These are phyloP conservation scores for Apus apus DNA, from an alignment of 2,113 vertebrate species.

Conservation along the genomic window DNA sequence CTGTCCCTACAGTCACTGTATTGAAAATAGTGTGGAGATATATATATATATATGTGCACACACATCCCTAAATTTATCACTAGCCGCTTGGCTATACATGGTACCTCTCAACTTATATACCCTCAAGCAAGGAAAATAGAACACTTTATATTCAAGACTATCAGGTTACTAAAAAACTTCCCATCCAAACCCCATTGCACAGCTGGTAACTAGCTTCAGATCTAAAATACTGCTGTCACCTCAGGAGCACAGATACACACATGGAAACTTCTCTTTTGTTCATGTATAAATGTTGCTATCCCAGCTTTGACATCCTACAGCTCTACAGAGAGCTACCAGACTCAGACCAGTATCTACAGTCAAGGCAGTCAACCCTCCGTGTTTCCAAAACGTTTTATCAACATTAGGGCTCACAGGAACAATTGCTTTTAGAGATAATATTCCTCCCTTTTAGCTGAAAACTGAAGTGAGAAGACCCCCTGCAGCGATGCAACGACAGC, in stretches of 20 bases:
- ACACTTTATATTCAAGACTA: not conserved
- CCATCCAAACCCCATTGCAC: not conserved
- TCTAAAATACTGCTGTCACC: not conserved
- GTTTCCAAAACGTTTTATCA: no score
- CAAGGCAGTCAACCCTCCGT: not conserved
- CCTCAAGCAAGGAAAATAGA: not conserved
- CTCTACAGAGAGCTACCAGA: not conserved
- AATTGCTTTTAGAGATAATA: fast-evolving
- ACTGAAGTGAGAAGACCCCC: fast-evolving
- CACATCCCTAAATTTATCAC: not conserved
- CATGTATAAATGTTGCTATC: not conserved
- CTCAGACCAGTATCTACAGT: no score
- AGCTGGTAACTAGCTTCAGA: constrained; percentile 6
- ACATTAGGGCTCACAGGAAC: fast-evolving
- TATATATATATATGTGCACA: not conserved
- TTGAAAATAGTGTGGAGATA: not conserved
- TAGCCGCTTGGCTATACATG: not conserved
- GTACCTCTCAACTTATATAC: not conserved
- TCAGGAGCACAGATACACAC: fast-evolving
- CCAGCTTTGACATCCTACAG: fast-evolving
- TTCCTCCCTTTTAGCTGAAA: fast-evolving
- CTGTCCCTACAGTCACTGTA: not conserved
- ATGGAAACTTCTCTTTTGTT: not conserved
- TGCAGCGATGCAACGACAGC: fast-evolving
- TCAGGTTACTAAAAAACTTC: not conserved